These are phyloP conservation scores for Ceratotherium simum DNA, from an alignment of 2,113 vertebrate species.

Conservation along the genomic window DNA sequence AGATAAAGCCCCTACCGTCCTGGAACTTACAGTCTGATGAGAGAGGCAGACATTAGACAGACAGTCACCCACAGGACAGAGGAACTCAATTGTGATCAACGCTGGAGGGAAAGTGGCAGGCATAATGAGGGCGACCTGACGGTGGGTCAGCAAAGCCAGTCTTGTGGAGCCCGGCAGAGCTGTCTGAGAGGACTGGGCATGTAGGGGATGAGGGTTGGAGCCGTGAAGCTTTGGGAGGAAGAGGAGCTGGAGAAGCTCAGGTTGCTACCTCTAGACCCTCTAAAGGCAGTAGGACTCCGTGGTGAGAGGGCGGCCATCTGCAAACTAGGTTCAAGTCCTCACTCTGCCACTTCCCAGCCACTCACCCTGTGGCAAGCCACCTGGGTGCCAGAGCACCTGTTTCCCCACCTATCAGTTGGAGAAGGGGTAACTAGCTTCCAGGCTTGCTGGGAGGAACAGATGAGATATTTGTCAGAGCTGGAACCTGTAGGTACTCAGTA, in stretches of 20 bases:
- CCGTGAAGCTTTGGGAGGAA: background rate
- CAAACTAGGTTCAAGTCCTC: background rate
- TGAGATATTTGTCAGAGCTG: background rate
- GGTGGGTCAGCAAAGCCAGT: background rate
- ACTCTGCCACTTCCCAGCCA: background rate
- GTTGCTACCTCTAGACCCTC: background rate
- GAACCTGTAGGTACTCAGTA: background rate
- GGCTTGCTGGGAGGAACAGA: background rate
- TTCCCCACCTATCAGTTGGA: background rate
- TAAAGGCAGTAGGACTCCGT: background rate
- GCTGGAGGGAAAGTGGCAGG: background rate
- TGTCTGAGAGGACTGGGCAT: background rate
- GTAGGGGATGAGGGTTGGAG: background rate
- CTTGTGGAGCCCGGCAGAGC: background rate
- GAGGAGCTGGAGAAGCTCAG: background rate
- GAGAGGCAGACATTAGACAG: background rate
- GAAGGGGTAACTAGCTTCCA: background rate
- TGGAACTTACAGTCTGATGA: background rate
- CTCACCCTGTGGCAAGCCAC: background rate
- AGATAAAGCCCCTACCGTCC: background rate
- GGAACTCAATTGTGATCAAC: no score
- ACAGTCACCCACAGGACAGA: background rate
- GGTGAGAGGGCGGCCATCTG: background rate
- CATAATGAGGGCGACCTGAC: background rate
- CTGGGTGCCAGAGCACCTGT: background rate